Evolutionary conservation across 2,888 invertebrate species (phyloP), one percentile per base, ranked within the genome.

Genomic region (Mamestra brassicae): DNA sequence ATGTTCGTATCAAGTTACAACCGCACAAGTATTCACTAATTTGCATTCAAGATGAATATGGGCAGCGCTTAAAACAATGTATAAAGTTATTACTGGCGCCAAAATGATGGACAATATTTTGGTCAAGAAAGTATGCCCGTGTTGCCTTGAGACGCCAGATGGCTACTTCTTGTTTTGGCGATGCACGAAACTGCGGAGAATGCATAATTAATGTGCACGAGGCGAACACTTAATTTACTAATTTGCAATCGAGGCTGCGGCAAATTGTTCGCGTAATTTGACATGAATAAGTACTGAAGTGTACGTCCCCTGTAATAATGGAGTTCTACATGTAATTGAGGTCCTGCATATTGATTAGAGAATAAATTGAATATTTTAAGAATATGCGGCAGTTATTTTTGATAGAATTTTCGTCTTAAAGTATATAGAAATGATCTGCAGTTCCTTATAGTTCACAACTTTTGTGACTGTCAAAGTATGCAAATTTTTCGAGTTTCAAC

Each of bases 201-300:
- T 92, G 92, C 89, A 92, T 93, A 94, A 93, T 94, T 92, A 92
- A 93, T 92, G 88, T 87, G 83, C 78, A 81, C 81, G 76, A 81
- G 89, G 83, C 88, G 82, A 83, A 81, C 87, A 83, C 87, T 91
- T 90, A 89, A 91, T 91, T 90, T 86, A 87, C 86, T 89, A 88
- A 90, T 90, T 92, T 89, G 88, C 88, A 86, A 89, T 85, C 84
- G 89, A 85, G 86, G 84, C 88, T 76, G 79, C 72, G 84, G 85
- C 81, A 87, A 90, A 90, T 90, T 88, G 88, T 86, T 79, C 76
- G 83, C 66, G 83, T 90, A 89, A 91, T 90, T 90, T 72, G 80
- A 80, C 81, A 81, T 86, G 82, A 89, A 85, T 86, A 86, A 85
- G 68, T 83, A 75, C 76, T 85, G 72, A 76, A 80, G 63, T 80